Conservation (phyloP, 2,888 invertebrate genomes). For the Stegophylla sp. region DNA sequence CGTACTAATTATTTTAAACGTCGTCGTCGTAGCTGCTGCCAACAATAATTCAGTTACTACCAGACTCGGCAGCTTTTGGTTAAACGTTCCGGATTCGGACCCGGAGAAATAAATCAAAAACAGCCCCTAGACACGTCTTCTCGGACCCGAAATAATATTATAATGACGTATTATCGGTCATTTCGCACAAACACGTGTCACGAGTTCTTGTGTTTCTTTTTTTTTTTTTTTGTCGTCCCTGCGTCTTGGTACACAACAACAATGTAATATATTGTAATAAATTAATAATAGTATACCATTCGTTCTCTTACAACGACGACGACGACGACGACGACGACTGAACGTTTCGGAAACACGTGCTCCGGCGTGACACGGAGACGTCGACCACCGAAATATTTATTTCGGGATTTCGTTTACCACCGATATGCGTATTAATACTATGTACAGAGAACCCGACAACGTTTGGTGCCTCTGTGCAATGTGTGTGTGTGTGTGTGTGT, state of each 20-base stretch:
- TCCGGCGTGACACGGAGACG: neutral
- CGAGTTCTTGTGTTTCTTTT: neutral
- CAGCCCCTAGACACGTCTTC: too few species aligned
- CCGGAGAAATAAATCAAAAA: neutral
- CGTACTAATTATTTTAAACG: neutral
- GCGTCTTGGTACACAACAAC: too few species aligned
- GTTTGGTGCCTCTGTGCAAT: too few species aligned
- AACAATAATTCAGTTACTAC: too few species aligned
- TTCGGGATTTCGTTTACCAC: constrained; percentile 1
- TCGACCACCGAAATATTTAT: neutral
- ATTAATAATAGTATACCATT: neutral
- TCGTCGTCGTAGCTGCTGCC: neutral
- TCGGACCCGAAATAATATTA: too few species aligned
- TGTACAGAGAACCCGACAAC: too few species aligned
- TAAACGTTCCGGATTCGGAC: neutral
- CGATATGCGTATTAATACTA: too few species aligned
- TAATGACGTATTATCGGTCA: neutral
- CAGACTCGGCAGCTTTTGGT: neutral
- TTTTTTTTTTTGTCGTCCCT: too few species aligned
- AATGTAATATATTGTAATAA: too few species aligned
- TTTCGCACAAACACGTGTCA: neutral
- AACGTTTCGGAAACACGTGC: neutral
- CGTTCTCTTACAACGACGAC: neutral
- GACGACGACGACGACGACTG: neutral
- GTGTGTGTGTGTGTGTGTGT: too few species aligned